These are phyloP conservation scores for Lethenteron camtschaticum DNA, from an alignment of 2,113 vertebrate genomes.

Conservation along the genomic window DNA sequence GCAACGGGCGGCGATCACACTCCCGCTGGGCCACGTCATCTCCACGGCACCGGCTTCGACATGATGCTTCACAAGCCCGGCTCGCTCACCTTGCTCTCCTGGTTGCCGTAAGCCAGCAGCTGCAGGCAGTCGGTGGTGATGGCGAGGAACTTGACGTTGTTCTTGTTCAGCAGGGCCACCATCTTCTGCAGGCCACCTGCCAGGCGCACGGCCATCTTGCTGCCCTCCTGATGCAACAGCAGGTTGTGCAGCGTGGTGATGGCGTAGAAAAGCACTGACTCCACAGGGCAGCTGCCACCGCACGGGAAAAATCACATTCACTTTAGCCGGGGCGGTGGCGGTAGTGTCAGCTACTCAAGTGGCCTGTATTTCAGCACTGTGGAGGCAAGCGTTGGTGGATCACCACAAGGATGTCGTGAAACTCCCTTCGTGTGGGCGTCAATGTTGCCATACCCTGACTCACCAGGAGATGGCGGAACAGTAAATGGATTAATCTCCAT, in stretches of 20 bases:
- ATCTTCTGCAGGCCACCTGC: slow-evolving; percentile 95
- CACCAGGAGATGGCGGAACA: no score
- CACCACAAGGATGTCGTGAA: no score
- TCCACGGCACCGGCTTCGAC: background rate
- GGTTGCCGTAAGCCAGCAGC: slow-evolving; percentile 94
- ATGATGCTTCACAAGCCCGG: background rate
- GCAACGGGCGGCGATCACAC: background rate
- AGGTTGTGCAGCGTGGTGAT: slow-evolving; percentile 98
- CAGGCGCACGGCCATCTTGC: slow-evolving; percentile 94
- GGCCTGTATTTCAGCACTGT: no score
- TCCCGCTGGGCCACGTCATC: background rate
- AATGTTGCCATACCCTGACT: no score
- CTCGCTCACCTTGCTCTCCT: slow-evolving; percentile 73
- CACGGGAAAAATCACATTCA: no score
- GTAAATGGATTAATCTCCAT: no score
- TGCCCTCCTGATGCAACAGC: slow-evolving; percentile 88
- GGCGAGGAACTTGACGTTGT: slow-evolving; percentile 92
- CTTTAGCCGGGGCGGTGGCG: no score
- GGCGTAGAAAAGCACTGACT: slow-evolving; percentile 91
- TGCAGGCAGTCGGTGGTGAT: slow-evolving; percentile 98
- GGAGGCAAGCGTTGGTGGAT: no score
- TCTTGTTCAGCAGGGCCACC: slow-evolving; percentile 96
- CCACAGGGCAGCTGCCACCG: slow-evolving; percentile 59
- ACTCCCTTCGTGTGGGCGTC: no score
- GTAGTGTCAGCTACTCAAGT: no score